These are phyloP conservation scores for Hirtodrosophila alboralis DNA, from an alignment of 2,888 invertebrate genomes.

Conservation along the genomic window DNA sequence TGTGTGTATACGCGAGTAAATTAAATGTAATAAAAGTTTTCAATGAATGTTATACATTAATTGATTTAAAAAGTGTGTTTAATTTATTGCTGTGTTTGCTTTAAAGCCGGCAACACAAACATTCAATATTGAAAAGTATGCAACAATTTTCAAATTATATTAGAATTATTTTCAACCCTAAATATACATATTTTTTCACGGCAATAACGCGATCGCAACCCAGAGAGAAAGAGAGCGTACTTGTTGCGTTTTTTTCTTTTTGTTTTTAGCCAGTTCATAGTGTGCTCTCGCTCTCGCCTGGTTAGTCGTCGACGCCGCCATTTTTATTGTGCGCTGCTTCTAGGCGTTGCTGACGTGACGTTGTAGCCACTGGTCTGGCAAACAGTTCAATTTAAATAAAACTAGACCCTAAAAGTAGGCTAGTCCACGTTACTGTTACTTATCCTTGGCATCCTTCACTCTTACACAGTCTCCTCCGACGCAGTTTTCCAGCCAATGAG, in stretches of 20 bases:
- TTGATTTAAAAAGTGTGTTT: background rate
- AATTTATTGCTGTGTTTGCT: constrained; percentile 20
- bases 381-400: constrained; percentile 50
- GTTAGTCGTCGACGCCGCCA: constrained; percentile 55
- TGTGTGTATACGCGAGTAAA: constrained; percentile 27
- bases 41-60: constrained; percentile 1
- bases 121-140: constrained; percentile 73
- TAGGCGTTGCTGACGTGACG: constrained; percentile 78
- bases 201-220: constrained; percentile 29
- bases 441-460: constrained; percentile 53
- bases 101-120: constrained; percentile 55
- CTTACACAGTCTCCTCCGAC: background rate
- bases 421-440: constrained; percentile 22
- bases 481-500: constrained; percentile 41
- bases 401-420: constrained; percentile 73
- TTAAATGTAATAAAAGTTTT: constrained; percentile 18
- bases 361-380: constrained; percentile 28
- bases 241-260: constrained; percentile 54
- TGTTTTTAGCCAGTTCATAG: constrained; percentile 24
- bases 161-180: constrained; percentile 68
- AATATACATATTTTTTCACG: constrained; percentile 55
- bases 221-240: constrained; percentile 29
- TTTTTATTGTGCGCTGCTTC: constrained; percentile 70
- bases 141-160: constrained; percentile 61
- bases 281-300: constrained; percentile 43